Evolutionary conservation across 2,113 vertebrate genomes (phyloP).

Genomic region (Chloroceryle aenea): DNA sequence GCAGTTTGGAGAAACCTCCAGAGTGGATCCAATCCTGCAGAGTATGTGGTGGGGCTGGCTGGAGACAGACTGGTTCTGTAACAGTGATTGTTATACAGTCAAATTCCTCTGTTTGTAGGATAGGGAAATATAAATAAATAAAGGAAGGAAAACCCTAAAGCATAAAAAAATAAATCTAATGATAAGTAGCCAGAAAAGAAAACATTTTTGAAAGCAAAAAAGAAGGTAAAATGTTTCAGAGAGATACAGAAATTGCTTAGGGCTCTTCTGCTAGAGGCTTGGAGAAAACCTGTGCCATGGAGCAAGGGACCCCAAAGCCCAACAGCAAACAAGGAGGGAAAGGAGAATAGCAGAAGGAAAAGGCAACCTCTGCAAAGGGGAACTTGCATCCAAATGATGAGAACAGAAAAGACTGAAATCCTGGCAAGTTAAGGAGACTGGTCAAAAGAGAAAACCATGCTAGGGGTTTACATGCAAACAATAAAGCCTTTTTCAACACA

Average conservation of each 20-base stretch:
- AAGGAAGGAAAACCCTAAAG: not conserved
- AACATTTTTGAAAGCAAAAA: not conserved
- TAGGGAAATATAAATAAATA: not conserved
- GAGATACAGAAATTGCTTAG: not conserved
- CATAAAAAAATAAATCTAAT: not conserved
- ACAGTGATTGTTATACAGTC: not conserved
- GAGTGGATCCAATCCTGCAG: not conserved
- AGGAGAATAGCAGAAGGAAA: not conserved
- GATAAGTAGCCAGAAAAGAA: not conserved
- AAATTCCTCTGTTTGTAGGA: not conserved
- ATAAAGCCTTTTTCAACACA: constrained; percentile 36
- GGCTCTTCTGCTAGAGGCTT: not conserved
- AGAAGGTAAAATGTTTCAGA: not conserved
- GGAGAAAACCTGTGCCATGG: not conserved
- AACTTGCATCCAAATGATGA: not conserved
- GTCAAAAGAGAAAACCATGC: not conserved
- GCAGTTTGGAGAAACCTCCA: not conserved
- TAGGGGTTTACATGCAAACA: not conserved
- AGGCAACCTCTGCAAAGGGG: not conserved
- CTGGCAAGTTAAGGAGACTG: not conserved
- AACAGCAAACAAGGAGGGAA: not conserved
- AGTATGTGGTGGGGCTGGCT: not conserved
- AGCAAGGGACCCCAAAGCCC: not conserved
- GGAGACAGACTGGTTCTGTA: not conserved
- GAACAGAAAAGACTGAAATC: not conserved